These are phyloP conservation scores for Drosophila robusta DNA, from an alignment of 2,888 invertebrate species.

Conservation along the genomic window DNA sequence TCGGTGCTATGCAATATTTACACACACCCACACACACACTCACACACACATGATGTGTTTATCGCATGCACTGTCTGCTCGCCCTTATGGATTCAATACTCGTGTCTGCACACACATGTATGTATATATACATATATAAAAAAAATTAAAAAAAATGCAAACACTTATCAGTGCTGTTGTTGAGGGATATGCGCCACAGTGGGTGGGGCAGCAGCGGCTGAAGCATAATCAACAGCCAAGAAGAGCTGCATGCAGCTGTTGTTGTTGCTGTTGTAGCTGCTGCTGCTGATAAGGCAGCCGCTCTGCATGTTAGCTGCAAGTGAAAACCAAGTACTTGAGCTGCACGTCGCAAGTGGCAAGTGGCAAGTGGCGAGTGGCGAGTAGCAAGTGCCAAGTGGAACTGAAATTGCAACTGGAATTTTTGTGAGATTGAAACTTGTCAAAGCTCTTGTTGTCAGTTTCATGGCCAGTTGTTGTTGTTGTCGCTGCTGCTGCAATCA, in stretches of 20 bases:
- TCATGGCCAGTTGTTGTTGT: constrained; percentile 34
- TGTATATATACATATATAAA: neutral
- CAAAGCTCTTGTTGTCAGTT: constrained; percentile 35
- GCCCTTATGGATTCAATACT: constrained; percentile 6
- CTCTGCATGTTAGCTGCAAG: constrained; percentile 1
- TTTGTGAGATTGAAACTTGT: constrained; percentile 23
- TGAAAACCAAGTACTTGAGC: constrained; percentile 19
- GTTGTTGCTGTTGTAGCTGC: constrained; percentile 2
- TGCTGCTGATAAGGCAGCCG: constrained; percentile 39
- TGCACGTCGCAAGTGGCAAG: constrained; percentile 19
- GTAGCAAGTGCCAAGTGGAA: constrained; percentile 20
- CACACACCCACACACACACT: constrained; percentile 11
- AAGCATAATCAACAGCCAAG: constrained; percentile 30
- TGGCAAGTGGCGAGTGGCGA: constrained; percentile 17
- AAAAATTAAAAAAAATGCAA: constrained; percentile 41
- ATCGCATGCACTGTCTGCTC: constrained; percentile 22
- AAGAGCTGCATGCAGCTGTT: constrained; percentile 15
- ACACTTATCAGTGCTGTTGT: constrained; percentile 57
- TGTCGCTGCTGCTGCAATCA: constrained; percentile 25
- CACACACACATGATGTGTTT: constrained; percentile 17
- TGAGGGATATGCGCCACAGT: constrained; percentile 2
- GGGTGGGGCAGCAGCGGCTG: constrained; percentile 16
- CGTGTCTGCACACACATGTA: neutral
- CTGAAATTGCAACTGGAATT: constrained; percentile 18
- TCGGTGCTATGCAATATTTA: constrained; percentile 27